A percentile compares a stretch with the other conserved stretches of the same genome.
phyloP scores from a whole-genome alignment of 2,113 vertebrate genomes.

The Oceanites oceanicus region DNA sequence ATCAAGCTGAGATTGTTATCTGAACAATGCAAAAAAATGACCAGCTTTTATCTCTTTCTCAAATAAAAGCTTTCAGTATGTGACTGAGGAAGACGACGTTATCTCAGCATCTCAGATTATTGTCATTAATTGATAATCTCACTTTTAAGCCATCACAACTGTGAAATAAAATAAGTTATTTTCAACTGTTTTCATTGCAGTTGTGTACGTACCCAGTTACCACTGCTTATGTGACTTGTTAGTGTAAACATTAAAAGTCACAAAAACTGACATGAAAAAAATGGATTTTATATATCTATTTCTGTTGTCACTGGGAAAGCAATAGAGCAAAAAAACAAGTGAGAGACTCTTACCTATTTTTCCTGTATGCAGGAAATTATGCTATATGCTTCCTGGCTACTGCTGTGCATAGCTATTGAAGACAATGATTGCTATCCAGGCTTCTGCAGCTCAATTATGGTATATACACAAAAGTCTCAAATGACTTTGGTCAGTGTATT shows the following conservation, averaged over 20 bases:
- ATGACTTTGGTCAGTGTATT: not conserved
- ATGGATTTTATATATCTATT: not conserved
- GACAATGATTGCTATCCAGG: not conserved
- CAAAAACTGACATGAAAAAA: not conserved
- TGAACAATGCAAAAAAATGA: not conserved
- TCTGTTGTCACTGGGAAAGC: not conserved
- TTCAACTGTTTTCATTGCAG: not conserved
- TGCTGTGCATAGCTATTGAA: not conserved
- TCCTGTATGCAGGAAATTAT: not conserved
- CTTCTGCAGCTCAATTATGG: not conserved
- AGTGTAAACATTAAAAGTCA: not conserved
- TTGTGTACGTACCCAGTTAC: not conserved
- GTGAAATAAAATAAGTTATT: not conserved
- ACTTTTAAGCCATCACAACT: not conserved
- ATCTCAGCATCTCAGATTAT: not conserved
- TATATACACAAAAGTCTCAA: not conserved
- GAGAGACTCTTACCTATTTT: not conserved
- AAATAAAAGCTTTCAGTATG: not conserved
- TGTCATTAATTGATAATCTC: not conserved
- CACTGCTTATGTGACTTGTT: not conserved
- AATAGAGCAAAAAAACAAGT: not conserved
- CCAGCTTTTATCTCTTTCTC: not conserved
- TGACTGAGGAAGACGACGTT: not conserved
- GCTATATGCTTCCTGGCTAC: not conserved
- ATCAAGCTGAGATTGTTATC: not conserved